These are phyloP conservation scores for Ylistrum balloti DNA, from an alignment of 1,140 invertebrate species.

Conservation along the genomic window DNA sequence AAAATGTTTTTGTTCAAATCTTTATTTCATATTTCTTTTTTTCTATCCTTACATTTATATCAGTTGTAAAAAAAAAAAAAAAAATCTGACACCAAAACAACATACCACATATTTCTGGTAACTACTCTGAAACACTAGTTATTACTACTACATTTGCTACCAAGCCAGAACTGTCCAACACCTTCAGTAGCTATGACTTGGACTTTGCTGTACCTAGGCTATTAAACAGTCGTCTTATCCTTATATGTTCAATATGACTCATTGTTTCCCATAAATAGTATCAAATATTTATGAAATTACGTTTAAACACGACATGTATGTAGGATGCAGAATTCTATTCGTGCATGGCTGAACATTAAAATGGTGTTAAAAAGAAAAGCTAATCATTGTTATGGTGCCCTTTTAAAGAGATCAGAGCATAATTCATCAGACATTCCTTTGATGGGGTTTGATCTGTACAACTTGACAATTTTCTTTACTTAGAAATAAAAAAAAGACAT, in stretches of 20 bases:
- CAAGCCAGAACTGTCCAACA: background rate
- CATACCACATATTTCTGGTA: background rate
- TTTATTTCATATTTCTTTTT: too few relatives aligned
- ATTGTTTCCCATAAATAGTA: conserved; percentile 3
- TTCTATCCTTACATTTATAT: too few relatives aligned
- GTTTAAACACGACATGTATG: background rate
- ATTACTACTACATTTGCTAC: background rate
- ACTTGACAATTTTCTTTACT: background rate
- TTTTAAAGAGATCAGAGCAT: background rate
- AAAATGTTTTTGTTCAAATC: too few relatives aligned
- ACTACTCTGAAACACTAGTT: too few relatives aligned
- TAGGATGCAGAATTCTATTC: conserved; percentile 21
- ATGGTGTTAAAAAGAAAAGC: background rate
- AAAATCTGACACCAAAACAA: too few relatives aligned
- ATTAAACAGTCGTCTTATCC: conserved; percentile 26
- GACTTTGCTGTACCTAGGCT: background rate
- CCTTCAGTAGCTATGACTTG: background rate
- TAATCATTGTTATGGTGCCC: conserved; percentile 28
- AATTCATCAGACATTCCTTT: background rate
- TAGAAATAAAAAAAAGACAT: background rate
- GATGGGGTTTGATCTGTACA: background rate
- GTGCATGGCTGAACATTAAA: conserved; percentile 32
- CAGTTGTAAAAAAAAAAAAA: too few relatives aligned
- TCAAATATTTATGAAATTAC: conserved; percentile 40
- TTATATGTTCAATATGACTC: conserved; percentile 15